These are phyloP conservation scores for Drosophila watanabei DNA, from an alignment of 1,140 invertebrate genomes.

Conservation along the genomic window DNA sequence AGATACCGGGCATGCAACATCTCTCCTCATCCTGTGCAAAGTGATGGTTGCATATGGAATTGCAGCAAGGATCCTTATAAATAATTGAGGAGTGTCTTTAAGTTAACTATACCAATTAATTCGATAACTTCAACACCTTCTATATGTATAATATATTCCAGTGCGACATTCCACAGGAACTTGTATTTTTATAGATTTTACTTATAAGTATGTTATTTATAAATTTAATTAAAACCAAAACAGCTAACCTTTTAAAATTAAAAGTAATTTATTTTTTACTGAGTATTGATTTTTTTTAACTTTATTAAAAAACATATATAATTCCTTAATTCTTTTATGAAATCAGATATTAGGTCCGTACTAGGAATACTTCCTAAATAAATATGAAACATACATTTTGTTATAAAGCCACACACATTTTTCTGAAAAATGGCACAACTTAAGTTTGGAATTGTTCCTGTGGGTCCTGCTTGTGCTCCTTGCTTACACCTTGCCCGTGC, in stretches of 20 bases:
- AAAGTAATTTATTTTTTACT: background rate
- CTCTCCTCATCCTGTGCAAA: background rate
- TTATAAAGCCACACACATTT: background rate
- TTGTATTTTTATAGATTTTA: background rate
- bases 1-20: constrained; percentile 44
- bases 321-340: background rate
- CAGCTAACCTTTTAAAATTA: too few relatives aligned
- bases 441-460: background rate
- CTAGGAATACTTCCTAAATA: background rate
- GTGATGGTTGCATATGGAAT: background rate
- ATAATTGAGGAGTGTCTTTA: background rate
- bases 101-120: background rate
- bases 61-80: background rate
- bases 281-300: background rate
- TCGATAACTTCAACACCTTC: background rate
- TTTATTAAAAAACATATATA: too few relatives aligned
- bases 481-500: background rate
- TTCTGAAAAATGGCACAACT: background rate
- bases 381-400: background rate
- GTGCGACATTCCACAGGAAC: background rate
- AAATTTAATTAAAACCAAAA: too few relatives aligned
- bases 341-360: background rate
- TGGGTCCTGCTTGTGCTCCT: background rate
- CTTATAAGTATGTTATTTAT: background rate
- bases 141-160: background rate